phyloP scores from a whole-genome alignment of 2,113 vertebrate species.

The Ia io region DNA sequence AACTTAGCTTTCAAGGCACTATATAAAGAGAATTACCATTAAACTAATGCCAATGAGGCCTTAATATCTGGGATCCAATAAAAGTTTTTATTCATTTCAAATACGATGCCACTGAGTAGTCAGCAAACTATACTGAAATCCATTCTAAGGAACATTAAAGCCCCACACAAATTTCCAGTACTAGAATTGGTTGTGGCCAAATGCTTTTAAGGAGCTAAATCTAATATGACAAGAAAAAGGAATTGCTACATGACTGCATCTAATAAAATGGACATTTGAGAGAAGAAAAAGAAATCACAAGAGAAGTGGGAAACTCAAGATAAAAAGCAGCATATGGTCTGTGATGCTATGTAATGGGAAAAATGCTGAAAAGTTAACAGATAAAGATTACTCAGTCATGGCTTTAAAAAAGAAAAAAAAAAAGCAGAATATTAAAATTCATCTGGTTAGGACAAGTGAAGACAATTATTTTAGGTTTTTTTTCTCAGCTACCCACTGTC shows the following conservation, averaged over 20 bases:
- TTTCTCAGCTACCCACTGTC: neutral
- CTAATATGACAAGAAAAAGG: slow-evolving; percentile 52
- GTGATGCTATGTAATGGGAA: neutral
- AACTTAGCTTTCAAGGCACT: neutral
- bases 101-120: neutral
- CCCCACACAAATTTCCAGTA: slow-evolving; percentile 4
- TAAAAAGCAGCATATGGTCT: slow-evolving; percentile 22
- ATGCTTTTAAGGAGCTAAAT: slow-evolving; percentile 53
- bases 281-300: neutral
- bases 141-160: slow-evolving; percentile 8
- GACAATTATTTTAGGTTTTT: neutral
- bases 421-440: neutral
- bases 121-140: neutral
- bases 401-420: neutral
- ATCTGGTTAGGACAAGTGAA: neutral
- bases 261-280: slow-evolving; percentile 25
- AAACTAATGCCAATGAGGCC: neutral
- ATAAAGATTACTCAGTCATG: neutral
- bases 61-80: neutral
- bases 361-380: neutral
- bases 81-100: slow-evolving; percentile 32
- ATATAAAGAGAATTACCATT: neutral
- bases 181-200: slow-evolving; percentile 26
- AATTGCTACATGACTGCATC: slow-evolving; percentile 8
- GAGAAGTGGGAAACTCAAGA: neutral